Evolutionary conservation across 2,797 vertebrate genomes (phyloP), one percentile per base, ranked within the genome.

Genomic region (Acipenser oxyrinchus): DNA sequence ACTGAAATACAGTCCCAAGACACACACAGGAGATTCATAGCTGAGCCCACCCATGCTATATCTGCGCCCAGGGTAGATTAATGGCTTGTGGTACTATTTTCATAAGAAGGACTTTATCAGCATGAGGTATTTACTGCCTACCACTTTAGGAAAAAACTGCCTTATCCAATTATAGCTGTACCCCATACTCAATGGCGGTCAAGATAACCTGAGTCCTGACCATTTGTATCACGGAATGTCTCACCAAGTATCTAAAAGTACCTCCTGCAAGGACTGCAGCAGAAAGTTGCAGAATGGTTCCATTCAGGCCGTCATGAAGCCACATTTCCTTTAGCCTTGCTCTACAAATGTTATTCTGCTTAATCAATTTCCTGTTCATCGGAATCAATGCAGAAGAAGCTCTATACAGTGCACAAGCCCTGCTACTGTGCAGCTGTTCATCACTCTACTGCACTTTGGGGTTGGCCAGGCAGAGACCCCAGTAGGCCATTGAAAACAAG

Each of bases 401-500:
- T 67, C 55, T 18, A 23, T 8, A 60, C 37, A 37, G 37, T 37
- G 3, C 49, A 9, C 51, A 10, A 8, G 10, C 60, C 49, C 62
- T 58, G 72, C 69, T 71, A 73, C 69, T 66, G 69, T 70, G 55
- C 62, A 66, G 48, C 66, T 65, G 64, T 65, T 65, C 62, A 65
- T 48, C 13, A 66, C 58, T 65, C 15, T 71, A 60, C 70, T 73
- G 66, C 59, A 69, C 66, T 73, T 74, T 70, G 68, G 60, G 63
- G 62, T n/a, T 63, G 50, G 66, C 73, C 75, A 75, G 64, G 23
- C 48, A 65, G 60, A 23, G 68, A 52, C n/a, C 66, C 66, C 50
- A 63, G 61, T 60, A 65, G 50, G 60, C 72, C 70, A 72, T 72
- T 66, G 62, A 59, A 75, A 77, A 71, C 72, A 75, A 66, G 68